Base-by-base conservation (phyloP, 2,113 vertebrate genomes). In the Amia ocellicauda region DNA sequence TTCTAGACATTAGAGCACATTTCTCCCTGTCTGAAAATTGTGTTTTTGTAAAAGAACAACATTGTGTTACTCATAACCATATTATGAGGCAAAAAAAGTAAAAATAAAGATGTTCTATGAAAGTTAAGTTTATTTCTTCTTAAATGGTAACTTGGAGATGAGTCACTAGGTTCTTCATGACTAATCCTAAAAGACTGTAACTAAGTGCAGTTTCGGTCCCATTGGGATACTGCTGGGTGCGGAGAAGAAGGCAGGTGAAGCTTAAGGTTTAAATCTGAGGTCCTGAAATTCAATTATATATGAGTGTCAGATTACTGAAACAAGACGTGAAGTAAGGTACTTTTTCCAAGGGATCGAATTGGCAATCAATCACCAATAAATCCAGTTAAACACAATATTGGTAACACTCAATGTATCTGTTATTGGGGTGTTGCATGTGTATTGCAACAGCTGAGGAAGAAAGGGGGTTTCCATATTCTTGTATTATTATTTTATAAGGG, bases 161-260 rank as follows among this genome's bases (percentile, higher is more conserved):
- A 90, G 73, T 89, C 88, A 90, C 75, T 69, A 70, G 51, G 50
- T 64, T 74, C 74, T 63, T 58, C 42, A 73, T 88, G 87, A 89
- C 80, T 87, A 87, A 89, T 74, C 67, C 24, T 72, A 70, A 66
- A 88, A 64, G 69, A 77, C 88, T 86, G 86, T 26, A 13, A 76
- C 80, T 73, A 63, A 67, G 63, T 62, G 74, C 69, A 78, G 75
- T 78, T 76, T 45, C 55, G 65, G 73, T 74, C 72, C 68, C 58
- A 65, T 71, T 77, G 67, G 63, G 63, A 47, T 66, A 42, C 11
- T 31, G n/a, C 26, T 2, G 1, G 36, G 45, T 20, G n/a, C 40
- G n/a, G 40, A 67, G 29, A 59, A n/a, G 31, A 47, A 45, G 43
- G 36, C 68, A 68, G 62, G 72, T 59, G 36, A 55, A 69, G 41